Conservation (phyloP, 1,140 invertebrate species). For the Penaeus chinensis region DNA sequence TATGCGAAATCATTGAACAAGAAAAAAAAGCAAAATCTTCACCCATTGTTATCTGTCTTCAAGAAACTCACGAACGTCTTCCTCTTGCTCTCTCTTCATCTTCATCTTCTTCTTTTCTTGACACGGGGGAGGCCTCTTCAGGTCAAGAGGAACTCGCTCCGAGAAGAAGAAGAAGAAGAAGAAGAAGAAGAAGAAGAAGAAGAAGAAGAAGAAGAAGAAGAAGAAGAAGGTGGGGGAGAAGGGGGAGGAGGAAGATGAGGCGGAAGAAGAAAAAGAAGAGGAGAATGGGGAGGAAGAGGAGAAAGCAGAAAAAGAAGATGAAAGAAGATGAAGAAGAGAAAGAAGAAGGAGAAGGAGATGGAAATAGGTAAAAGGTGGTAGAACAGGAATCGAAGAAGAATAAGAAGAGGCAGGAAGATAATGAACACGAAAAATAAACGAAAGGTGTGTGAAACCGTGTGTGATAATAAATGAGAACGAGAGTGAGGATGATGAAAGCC, state of each 20-base stretch:
- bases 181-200: neutral
- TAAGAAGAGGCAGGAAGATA: constrained; percentile 1
- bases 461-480: neutral
- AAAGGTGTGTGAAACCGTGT: neutral
- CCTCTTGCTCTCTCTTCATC: constrained; percentile 42
- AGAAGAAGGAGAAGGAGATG: neutral
- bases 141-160: too few relatives aligned
- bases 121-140: too few relatives aligned
- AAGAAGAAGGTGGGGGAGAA: neutral
- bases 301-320: neutral
- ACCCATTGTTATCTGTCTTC: constrained; percentile 10
- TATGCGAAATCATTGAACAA: too few relatives aligned
- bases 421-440: neutral
- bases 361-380: too few relatives aligned
- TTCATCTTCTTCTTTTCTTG: constrained; percentile 1
- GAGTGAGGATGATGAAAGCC: neutral
- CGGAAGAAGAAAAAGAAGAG: neutral
- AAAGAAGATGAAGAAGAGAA: neutral
- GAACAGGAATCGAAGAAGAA: neutral
- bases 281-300: neutral
- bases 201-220: neutral
- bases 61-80: constrained; percentile 7
- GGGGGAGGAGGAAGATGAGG: neutral
- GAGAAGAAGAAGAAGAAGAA: neutral
- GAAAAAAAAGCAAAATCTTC: neutral